Conservation (phyloP, 1,140 invertebrate genomes). For the Heliconius eleuchia region DNA sequence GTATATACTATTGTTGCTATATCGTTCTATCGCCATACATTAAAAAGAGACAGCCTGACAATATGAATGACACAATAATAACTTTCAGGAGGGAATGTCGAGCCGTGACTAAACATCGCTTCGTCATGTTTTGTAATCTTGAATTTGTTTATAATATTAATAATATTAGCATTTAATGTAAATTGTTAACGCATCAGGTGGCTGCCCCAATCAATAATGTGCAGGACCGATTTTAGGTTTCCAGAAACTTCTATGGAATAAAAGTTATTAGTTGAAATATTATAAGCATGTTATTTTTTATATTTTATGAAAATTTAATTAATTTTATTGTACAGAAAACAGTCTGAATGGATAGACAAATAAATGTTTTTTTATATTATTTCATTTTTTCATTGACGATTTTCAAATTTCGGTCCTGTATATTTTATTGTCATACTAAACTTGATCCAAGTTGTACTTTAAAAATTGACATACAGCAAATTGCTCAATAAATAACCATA, state of each 20-base stretch:
- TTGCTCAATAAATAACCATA: neutral
- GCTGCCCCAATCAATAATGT: conserved; percentile 39
- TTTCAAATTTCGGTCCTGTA: neutral
- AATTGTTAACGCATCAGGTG: conserved; percentile 16
- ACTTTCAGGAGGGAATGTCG: conserved; percentile 58
- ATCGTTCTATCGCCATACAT: neutral
- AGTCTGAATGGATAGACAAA: neutral
- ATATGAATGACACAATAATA: conserved; percentile 2
- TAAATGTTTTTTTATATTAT: neutral
- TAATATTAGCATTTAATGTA: conserved; percentile 23
- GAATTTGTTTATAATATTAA: neutral
- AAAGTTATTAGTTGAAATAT: too few species aligned
- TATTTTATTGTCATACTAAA: neutral
- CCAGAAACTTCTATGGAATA: neutral
- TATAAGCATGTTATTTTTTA: too few species aligned
- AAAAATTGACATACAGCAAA: neutral
- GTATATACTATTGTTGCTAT: neutral
- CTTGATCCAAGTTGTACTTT: neutral
- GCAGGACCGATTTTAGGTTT: neutral
- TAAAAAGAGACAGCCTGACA: neutral
- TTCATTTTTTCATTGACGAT: neutral
- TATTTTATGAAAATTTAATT: neutral
- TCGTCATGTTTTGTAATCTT: conserved; percentile 13
- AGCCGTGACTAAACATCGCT: conserved; percentile 40
- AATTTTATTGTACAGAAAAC: neutral